Percentiles rank a stretch among this genome's conserved stretches.
Conservation (phyloP, 2,888 invertebrate species). For the Ligdia adustata region DNA sequence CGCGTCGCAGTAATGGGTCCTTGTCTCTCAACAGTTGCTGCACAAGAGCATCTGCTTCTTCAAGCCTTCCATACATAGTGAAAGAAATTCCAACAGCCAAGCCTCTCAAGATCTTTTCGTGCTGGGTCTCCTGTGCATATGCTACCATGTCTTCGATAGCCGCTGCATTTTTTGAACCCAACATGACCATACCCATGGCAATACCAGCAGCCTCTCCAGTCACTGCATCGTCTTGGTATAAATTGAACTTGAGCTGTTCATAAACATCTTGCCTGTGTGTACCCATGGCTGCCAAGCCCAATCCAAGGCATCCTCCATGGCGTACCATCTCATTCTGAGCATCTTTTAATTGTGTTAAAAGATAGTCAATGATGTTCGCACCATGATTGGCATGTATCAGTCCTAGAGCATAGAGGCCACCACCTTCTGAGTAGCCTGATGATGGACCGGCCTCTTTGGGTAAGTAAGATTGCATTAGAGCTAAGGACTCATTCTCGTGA, state of each 20-base stretch:
- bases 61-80: constrained; percentile 98
- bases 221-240: constrained; percentile 99
- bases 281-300: constrained; percentile 99
- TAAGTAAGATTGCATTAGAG: constrained; percentile 98
- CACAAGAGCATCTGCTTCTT: constrained; percentile 97
- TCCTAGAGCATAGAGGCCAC: constrained; percentile 97
- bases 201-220: constrained; percentile 99
- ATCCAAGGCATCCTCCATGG: constrained; percentile 98
- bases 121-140: constrained; percentile 97
- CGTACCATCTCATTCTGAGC: constrained; percentile 98
- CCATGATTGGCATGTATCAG: constrained; percentile 99
- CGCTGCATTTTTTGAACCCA: constrained; percentile 95
- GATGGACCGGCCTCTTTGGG: constrained; percentile 98
- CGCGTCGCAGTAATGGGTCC: constrained; percentile 96
- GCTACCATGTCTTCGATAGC: constrained; percentile 98
- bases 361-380: constrained; percentile 96
- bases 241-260: constrained; percentile 97
- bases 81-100: constrained; percentile 98
- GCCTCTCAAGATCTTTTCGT: constrained; percentile 99
- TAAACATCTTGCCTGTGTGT: constrained; percentile 98
- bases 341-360: constrained; percentile 97
- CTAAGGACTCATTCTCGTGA: constrained; percentile 96
- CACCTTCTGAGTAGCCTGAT: constrained; percentile 96
- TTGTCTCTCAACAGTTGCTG: constrained; percentile 95
- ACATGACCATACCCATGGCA: constrained; percentile 99